phyloP scores from a whole-genome alignment of 2,113 vertebrate species.

The Pollimyrus isidori region DNA sequence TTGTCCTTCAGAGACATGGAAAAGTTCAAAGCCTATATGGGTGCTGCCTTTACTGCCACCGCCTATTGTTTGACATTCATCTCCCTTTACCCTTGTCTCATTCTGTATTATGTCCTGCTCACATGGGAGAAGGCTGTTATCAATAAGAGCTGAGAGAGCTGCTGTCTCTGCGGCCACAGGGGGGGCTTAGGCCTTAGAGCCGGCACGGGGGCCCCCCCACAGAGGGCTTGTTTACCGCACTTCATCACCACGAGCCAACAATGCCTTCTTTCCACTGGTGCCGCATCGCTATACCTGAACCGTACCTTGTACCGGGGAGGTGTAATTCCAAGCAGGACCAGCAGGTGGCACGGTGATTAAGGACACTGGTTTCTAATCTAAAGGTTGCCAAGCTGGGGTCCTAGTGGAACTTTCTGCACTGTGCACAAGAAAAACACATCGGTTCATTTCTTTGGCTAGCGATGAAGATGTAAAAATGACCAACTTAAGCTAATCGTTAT shows the following conservation, averaged over 20 bases:
- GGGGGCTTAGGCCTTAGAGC: slow-evolving; percentile 44
- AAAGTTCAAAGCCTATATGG: slow-evolving; percentile 70
- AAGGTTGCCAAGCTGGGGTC: background rate
- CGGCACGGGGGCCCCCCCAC: slow-evolving; percentile 23
- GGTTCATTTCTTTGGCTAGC: background rate
- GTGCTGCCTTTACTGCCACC: slow-evolving; percentile 46
- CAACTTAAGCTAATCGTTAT: background rate
- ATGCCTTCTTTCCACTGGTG: background rate
- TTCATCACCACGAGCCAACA: slow-evolving; percentile 26
- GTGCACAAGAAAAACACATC: background rate
- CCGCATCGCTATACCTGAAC: background rate
- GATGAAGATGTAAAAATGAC: background rate
- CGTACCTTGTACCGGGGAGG: background rate
- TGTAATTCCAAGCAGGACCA: background rate
- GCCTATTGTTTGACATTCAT: slow-evolving; percentile 74
- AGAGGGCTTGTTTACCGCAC: slow-evolving; percentile 30
- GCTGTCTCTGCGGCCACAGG: slow-evolving; percentile 60
- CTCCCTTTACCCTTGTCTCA: slow-evolving; percentile 59
- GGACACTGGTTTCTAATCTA: background rate
- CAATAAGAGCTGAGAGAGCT: slow-evolving; percentile 61
- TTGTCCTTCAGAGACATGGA: slow-evolving; percentile 73
- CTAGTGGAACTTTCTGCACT: background rate
- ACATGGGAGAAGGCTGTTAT: slow-evolving; percentile 67
- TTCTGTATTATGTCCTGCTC: slow-evolving; percentile 25
- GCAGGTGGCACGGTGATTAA: background rate